Evolutionary conservation across 2,888 invertebrate genomes (phyloP).

Genomic region (Oegoconia quadripuncta): DNA sequence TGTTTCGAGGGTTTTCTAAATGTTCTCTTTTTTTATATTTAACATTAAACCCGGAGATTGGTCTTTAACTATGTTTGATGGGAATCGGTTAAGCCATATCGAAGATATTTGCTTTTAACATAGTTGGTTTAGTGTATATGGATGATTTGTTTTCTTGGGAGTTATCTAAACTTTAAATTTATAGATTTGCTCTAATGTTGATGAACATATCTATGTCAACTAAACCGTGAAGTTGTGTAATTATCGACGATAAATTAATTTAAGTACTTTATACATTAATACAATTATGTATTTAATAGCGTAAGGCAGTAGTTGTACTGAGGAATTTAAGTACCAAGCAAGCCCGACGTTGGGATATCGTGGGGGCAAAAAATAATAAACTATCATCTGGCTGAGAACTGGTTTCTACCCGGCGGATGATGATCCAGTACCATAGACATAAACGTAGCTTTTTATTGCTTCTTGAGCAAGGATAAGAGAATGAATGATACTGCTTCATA

Average conservation of each 20-base stretch:
- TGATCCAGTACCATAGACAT: constrained; percentile 41
- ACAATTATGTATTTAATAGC: constrained; percentile 15
- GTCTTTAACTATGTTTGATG: no score
- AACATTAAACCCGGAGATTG: no score
- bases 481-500: constrained; percentile 25
- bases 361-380: constrained; percentile 63
- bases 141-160: no score
- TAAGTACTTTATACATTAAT: constrained; percentile 8
- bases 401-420: constrained; percentile 50
- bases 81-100: no score
- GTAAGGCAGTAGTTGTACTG: constrained; percentile 34
- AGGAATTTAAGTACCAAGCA: constrained; percentile 28
- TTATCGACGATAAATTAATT: constrained; percentile 12
- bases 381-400: constrained; percentile 65
- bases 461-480: constrained; percentile 34
- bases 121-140: no score
- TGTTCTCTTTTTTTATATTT: no score
- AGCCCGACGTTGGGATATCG: constrained; percentile 33
- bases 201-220: no score
- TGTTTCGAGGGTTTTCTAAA: no score
- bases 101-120: no score
- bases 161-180: no score
- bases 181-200: no score
- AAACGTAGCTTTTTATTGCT: constrained; percentile 51
- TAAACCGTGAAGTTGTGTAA: no score